Evolutionary conservation across 2,113 vertebrate species (phyloP).

Genomic region (Actinemys pallida): DNA sequence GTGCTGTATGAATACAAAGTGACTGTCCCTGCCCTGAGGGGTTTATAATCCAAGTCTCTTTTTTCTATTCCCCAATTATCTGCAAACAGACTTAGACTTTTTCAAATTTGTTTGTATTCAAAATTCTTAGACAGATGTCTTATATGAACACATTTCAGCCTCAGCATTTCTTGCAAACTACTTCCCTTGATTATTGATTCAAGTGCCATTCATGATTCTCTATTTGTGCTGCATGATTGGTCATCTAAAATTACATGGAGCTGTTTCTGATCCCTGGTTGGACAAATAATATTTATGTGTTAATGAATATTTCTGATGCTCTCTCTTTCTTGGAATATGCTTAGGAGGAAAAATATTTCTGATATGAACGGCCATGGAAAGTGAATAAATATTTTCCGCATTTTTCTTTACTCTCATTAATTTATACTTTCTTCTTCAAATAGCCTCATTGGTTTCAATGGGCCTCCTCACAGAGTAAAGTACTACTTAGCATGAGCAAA

Average conservation of each 20-base stretch:
- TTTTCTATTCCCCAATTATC: not conserved
- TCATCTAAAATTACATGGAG: not conserved
- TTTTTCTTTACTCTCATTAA: not conserved
- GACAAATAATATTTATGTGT: not conserved
- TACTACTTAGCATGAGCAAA: fast-evolving
- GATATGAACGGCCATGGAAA: not conserved
- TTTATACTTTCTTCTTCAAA: not conserved
- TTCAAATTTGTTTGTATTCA: not conserved
- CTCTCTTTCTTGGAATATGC: not conserved
- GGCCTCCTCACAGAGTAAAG: not conserved
- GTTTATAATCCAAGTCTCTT: not conserved
- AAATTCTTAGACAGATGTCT: not conserved
- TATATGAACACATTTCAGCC: not conserved
- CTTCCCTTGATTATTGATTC: fast-evolving
- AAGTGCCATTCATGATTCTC: fast-evolving
- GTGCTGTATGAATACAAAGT: not conserved
- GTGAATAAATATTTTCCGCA: not conserved
- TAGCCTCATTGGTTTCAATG: not conserved
- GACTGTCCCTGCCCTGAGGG: not conserved
- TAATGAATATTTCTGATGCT: not conserved
- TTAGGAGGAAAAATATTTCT: not conserved
- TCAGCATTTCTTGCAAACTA: not conserved
- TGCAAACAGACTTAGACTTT: not conserved
- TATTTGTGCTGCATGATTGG: not conserved
- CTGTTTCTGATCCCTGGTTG: not conserved